These are phyloP conservation scores for Zaprionus capensis DNA, from an alignment of 1,140 invertebrate species.

Conservation along the genomic window DNA sequence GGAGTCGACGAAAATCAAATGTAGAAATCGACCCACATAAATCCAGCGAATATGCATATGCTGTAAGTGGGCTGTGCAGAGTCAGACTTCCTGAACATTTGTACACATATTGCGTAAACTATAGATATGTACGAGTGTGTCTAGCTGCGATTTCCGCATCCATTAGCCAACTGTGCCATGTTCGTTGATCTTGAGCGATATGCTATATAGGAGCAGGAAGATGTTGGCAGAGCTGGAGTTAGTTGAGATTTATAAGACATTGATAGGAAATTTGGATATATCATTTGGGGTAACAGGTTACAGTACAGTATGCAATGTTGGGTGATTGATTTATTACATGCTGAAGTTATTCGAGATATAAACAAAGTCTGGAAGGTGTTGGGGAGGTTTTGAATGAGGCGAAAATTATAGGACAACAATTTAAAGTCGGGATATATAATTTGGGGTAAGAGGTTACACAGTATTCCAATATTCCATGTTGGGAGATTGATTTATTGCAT, in stretches of 20 bases:
- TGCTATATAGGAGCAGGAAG: not conserved
- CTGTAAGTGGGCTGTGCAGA: slow-evolving; percentile 5
- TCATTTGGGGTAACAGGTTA: too few relatives aligned
- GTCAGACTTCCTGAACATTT: slow-evolving; percentile 54
- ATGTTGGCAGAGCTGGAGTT: not conserved
- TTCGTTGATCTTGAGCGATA: not conserved
- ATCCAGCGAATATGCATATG: slow-evolving; percentile 8
- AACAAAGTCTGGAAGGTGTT: too few relatives aligned
- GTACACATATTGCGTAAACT: slow-evolving; percentile 43
- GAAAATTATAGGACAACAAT: too few relatives aligned
- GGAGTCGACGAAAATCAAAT: not conserved
- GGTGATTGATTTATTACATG: too few relatives aligned
- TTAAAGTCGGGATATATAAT: too few relatives aligned
- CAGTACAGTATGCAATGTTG: too few relatives aligned
- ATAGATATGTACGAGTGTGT: not conserved
- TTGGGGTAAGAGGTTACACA: too few relatives aligned
- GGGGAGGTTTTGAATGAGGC: too few relatives aligned
- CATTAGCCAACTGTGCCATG: slow-evolving; percentile 18
- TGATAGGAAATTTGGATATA: not conserved
- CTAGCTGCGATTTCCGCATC: slow-evolving; percentile 48
- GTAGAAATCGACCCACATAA: slow-evolving; percentile 31
- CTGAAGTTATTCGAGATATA: too few relatives aligned
- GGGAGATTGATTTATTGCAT: too few relatives aligned
- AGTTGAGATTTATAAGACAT: not conserved
- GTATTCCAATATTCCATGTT: too few relatives aligned